Conservation (phyloP, 2,888 invertebrate genomes). For the Heliconius cydno region DNA sequence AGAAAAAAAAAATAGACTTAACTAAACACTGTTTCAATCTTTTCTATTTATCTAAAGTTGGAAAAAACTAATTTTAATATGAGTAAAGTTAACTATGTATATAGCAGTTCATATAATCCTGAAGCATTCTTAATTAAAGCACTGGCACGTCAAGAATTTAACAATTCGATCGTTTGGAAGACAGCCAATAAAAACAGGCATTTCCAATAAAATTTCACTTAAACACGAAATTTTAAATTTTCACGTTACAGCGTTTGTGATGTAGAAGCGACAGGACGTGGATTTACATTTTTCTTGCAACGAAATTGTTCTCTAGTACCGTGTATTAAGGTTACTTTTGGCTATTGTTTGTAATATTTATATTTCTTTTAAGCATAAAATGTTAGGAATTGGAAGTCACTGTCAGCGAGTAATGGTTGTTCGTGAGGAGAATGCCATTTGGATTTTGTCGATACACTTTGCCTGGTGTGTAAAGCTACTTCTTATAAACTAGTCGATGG, state of each 20-base stretch:
- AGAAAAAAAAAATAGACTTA: no score
- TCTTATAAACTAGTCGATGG: constrained; percentile 34
- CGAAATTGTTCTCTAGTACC: constrained; percentile 40
- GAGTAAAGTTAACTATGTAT: neutral
- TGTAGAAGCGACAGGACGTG: constrained; percentile 50
- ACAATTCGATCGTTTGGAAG: constrained; percentile 56
- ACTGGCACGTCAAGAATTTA: constrained; percentile 38
- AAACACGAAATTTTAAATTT: constrained; percentile 81
- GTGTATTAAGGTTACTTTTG: constrained; percentile 47
- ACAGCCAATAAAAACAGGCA: constrained; percentile 72
- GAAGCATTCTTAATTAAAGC: constrained; percentile 23
- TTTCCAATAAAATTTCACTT: constrained; percentile 81
- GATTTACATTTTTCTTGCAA: neutral
- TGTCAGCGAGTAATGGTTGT: constrained; percentile 80
- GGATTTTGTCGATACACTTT: constrained; percentile 68
- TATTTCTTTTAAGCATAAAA: constrained; percentile 55
- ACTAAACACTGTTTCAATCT: no score
- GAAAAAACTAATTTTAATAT: neutral
- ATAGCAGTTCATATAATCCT: neutral
- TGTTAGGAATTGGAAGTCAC: constrained; percentile 81
- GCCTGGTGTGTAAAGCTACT: constrained; percentile 40
- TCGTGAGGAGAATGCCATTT: constrained; percentile 79
- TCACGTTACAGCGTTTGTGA: constrained; percentile 67
- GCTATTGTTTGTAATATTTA: constrained; percentile 47
- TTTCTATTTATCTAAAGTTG: no score